Evolutionary conservation across 1,140 invertebrate species (phyloP).

Genomic region (Brachystomella parvula): DNA sequence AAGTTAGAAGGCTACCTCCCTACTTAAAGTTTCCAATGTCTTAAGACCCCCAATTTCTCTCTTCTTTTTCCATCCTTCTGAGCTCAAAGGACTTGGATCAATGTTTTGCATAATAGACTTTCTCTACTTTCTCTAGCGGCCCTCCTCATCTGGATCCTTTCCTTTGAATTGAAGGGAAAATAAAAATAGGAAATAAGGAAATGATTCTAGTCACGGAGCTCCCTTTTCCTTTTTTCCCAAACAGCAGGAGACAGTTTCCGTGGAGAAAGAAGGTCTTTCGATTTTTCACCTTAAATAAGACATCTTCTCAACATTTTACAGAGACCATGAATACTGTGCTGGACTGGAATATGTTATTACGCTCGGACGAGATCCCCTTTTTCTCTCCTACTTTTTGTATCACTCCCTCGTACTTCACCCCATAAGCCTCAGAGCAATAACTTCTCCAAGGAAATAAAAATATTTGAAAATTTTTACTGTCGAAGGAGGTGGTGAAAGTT

Average conservation of each 20-base stretch:
- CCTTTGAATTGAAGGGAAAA: not conserved
- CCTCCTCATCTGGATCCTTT: too few species aligned
- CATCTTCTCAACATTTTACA: conserved; percentile 8
- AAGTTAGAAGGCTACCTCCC: not conserved
- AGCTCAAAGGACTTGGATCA: not conserved
- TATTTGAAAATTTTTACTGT: too few species aligned
- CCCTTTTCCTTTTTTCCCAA: not conserved
- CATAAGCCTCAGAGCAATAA: too few species aligned
- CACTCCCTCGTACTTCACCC: too few species aligned
- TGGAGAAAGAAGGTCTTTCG: not conserved
- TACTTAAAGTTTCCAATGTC: not conserved
- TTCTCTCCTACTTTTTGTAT: not conserved
- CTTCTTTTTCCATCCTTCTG: not conserved
- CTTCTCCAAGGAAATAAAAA: too few species aligned
- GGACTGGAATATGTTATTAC: not conserved
- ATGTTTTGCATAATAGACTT: conserved; percentile 8
- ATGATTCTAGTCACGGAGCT: conserved; percentile 6
- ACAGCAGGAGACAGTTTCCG: not conserved
- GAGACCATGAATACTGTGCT: not conserved
- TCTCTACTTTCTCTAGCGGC: too few species aligned
- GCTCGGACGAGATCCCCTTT: not conserved
- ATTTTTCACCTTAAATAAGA: conserved; percentile 12
- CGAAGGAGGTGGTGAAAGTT: too few species aligned
- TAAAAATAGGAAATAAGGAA: not conserved
- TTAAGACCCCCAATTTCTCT: not conserved